phyloP scores from a whole-genome alignment of 2,113 vertebrate species.

The Lates calcarifer region DNA sequence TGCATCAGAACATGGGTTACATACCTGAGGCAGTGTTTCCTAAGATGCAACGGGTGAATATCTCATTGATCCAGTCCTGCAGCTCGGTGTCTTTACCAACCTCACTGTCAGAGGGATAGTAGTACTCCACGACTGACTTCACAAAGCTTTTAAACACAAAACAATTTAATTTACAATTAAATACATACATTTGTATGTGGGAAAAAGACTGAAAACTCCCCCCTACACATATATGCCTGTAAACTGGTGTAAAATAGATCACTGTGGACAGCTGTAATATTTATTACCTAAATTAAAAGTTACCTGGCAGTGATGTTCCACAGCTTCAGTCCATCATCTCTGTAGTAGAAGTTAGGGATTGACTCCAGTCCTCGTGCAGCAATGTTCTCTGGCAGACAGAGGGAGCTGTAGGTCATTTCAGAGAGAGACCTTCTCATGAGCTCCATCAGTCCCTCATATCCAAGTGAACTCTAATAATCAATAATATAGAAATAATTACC shows the following conservation, averaged over 20 bases:
- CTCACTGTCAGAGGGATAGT: constrained; percentile 62
- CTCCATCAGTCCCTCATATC: constrained; percentile 30
- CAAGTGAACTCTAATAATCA: constrained; percentile 53
- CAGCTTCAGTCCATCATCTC: constrained; percentile 72
- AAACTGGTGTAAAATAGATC: too few species aligned
- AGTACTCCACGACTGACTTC: constrained; percentile 57
- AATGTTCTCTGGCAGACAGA: constrained; percentile 75
- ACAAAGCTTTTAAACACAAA: constrained; percentile 78
- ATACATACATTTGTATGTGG: not conserved
- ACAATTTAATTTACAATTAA: not conserved
- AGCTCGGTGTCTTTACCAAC: constrained; percentile 83
- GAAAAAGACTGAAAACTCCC: too few species aligned
- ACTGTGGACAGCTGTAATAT: not conserved
- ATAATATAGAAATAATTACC: not conserved
- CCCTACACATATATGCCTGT: too few species aligned
- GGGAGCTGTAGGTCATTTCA: constrained; percentile 62
- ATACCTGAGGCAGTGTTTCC: constrained; percentile 71
- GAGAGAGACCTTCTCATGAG: constrained; percentile 51
- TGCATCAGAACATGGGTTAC: not conserved
- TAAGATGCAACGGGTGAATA: constrained; percentile 83
- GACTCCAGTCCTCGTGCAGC: constrained; percentile 60
- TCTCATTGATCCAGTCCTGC: constrained; percentile 87
- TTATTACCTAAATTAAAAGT: too few species aligned
- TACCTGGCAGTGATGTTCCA: constrained; percentile 67
- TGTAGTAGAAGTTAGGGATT: constrained; percentile 70